Evolutionary conservation across 2,113 vertebrate species (phyloP).

Genomic region (Entosphenus tridentatus): DNA sequence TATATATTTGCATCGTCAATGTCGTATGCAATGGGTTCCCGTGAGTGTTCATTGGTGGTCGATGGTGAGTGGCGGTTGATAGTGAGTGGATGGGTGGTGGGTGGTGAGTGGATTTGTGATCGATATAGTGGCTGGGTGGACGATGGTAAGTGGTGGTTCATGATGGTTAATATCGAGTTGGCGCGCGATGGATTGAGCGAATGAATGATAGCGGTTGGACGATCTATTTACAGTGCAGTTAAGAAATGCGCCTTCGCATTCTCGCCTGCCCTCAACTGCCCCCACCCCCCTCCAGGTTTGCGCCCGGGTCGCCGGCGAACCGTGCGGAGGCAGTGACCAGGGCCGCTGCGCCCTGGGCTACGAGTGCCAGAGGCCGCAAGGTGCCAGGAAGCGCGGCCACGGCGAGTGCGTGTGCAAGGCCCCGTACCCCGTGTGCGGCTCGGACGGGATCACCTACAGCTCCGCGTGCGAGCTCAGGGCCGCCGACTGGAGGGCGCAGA

Average conservation of each 20-base stretch:
- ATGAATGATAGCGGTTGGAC: not conserved
- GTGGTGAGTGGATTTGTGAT: not conserved
- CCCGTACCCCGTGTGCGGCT: slow-evolving; percentile 52
- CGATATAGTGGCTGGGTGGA: not conserved
- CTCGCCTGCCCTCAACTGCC: not conserved
- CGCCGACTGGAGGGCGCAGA: slow-evolving; percentile 30
- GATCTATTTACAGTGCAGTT: not conserved
- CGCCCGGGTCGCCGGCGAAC: slow-evolving; percentile 30
- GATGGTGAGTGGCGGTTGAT: too few relatives aligned
- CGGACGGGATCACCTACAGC: slow-evolving; percentile 38
- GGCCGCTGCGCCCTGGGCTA: slow-evolving; percentile 33
- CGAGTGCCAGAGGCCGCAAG: slow-evolving; percentile 30
- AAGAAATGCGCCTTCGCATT: not conserved
- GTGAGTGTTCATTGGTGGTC: too few relatives aligned
- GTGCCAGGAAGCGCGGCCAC: slow-evolving; percentile 18
- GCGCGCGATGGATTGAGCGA: not conserved
- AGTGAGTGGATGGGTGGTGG: not conserved
- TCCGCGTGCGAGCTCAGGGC: slow-evolving; percentile 41
- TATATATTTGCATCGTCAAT: too few relatives aligned
- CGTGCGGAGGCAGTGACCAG: slow-evolving; percentile 25
- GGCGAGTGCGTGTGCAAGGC: slow-evolving; percentile 47
- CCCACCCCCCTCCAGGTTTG: slow-evolving; percentile 16
- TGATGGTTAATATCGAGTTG: not conserved
- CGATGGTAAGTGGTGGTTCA: not conserved
- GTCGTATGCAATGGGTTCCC: too few relatives aligned